These are phyloP conservation scores for Cuniculus paca DNA, from an alignment of 2,797 vertebrate species.

Conservation along the genomic window DNA sequence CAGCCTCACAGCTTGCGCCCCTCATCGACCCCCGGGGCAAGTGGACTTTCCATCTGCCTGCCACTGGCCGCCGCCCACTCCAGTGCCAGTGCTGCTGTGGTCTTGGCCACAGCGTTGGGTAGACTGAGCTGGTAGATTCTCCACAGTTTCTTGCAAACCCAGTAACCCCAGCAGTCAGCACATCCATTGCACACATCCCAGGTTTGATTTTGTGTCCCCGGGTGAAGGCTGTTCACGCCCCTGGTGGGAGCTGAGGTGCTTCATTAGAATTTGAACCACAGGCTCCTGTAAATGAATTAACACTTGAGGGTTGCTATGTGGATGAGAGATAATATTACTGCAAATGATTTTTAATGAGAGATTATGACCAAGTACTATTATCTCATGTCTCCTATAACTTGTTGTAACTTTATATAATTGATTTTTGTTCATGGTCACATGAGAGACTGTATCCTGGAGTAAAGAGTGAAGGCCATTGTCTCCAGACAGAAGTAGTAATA, in stretches of 20 bases:
- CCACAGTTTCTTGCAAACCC: neutral
- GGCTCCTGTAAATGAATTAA: neutral
- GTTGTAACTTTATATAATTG: neutral
- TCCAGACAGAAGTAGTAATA: constrained; percentile 18
- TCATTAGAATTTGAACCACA: neutral
- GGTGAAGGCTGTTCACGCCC: neutral
- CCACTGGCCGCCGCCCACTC: neutral
- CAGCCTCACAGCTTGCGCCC: neutral
- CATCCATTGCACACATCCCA: neutral
- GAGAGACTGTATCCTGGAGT: neutral
- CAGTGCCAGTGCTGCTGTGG: neutral
- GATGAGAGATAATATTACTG: neutral
- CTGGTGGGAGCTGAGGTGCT: neutral
- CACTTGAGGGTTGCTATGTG: constrained; percentile 44
- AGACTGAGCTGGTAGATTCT: neutral
- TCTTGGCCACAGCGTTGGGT: neutral
- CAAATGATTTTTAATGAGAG: neutral
- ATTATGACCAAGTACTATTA: neutral
- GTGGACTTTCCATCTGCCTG: neutral
- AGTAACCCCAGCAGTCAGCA: neutral
- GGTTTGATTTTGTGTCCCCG: neutral
- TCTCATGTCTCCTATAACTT: neutral
- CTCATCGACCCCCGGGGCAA: rapidly evolving
- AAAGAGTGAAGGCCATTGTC: neutral
- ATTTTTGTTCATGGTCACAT: constrained; percentile 1